A percentile compares a stretch with the other conserved stretches of the same genome.
Evolutionary conservation across 2,113 vertebrate genomes (phyloP).

Genomic region (Anguilla rostrata): DNA sequence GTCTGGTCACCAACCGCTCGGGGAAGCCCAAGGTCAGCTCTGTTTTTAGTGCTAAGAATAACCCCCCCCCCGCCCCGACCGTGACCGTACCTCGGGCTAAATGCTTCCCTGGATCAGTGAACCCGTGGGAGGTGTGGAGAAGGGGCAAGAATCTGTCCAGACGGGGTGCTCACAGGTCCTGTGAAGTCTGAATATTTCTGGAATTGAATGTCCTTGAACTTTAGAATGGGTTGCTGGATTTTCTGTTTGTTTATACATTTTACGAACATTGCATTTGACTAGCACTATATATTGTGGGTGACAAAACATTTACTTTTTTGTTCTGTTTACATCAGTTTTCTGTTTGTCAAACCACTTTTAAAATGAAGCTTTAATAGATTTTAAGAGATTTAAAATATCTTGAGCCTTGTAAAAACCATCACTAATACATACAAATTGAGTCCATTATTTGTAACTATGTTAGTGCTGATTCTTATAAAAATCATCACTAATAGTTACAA

Average conservation of each 20-base stretch:
- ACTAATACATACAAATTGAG: no score
- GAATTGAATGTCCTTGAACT: not conserved
- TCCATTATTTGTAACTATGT: no score
- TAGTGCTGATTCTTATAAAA: no score
- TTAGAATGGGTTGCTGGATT: not conserved
- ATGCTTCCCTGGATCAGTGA: not conserved
- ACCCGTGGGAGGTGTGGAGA: not conserved
- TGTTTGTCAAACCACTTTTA: not conserved
- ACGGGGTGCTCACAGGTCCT: no score
- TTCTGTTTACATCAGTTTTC: not conserved
- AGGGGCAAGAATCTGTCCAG: not conserved
- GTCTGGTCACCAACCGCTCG: conserved; percentile 91
- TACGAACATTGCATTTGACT: no score
- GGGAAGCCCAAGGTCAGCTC: conserved; percentile 89
- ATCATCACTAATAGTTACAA: no score
- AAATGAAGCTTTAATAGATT: not conserved
- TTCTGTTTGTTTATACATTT: not conserved
- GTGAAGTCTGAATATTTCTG: not conserved
- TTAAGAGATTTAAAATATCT: not conserved
- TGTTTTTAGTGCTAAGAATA: not conserved
- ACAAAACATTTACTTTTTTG: not conserved
- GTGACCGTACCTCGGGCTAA: not conserved
- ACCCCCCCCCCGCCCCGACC: no score
- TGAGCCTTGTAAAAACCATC: no score
- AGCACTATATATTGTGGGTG: no score